These are phyloP conservation scores for Uloborus plumipes DNA, from an alignment of 2,888 invertebrate species.

Conservation along the genomic window DNA sequence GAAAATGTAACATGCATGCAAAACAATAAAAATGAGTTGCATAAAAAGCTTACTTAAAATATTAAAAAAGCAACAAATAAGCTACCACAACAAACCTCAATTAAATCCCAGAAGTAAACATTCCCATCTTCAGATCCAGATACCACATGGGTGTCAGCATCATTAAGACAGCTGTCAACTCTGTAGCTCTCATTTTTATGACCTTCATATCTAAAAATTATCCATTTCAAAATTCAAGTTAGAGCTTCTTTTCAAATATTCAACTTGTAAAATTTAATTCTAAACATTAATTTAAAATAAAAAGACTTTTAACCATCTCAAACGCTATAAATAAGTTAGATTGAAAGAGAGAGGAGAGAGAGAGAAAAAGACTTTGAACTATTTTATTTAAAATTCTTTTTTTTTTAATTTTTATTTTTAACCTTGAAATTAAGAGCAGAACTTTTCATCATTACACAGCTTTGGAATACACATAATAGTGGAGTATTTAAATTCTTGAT, in stretches of 20 bases:
- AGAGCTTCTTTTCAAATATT: neutral
- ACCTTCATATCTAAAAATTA: constrained; percentile 79
- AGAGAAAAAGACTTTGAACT: too few relatives aligned
- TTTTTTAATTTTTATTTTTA: too few relatives aligned
- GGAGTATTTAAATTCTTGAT: too few relatives aligned
- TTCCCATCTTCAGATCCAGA: constrained; percentile 91
- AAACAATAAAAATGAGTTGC: neutral
- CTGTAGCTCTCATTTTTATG: constrained; percentile 86
- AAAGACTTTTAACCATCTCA: too few relatives aligned
- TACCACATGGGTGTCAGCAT: constrained; percentile 86
- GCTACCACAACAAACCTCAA: constrained; percentile 74
- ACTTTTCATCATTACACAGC: too few relatives aligned
- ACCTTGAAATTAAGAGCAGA: too few relatives aligned
- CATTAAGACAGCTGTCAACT: constrained; percentile 87
- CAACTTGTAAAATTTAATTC: neutral
- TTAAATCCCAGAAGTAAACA: constrained; percentile 90
- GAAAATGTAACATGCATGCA: too few relatives aligned
- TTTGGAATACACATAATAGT: too few relatives aligned
- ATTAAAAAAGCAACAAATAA: neutral
- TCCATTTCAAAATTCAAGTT: neutral
- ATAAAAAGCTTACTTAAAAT: neutral
- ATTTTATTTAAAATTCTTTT: too few relatives aligned
- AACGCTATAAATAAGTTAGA: too few relatives aligned
- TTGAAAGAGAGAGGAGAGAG: too few relatives aligned
- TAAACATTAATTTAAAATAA: neutral